phyloP scores from a whole-genome alignment of 2,113 vertebrate species.

The Speoplatyrhinus poulsoni region DNA sequence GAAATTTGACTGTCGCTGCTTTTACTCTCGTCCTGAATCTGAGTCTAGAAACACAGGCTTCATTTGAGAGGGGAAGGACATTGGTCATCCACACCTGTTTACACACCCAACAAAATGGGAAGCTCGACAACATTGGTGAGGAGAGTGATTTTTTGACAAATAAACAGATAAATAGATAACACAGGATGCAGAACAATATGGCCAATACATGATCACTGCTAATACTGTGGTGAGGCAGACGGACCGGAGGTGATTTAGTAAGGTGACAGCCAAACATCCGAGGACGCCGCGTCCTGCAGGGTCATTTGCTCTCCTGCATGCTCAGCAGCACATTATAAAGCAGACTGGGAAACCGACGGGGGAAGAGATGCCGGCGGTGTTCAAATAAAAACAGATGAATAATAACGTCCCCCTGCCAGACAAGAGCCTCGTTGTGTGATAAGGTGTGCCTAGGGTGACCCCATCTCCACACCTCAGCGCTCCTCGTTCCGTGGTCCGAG shows the following conservation, averaged over 20 bases:
- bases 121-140: neutral
- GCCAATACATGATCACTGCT: neutral
- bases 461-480: too few relatives aligned
- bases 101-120: constrained; percentile 6
- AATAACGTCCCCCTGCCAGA: neutral
- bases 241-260: neutral
- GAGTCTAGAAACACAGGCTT: constrained; percentile 79
- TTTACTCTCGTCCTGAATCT: constrained; percentile 77
- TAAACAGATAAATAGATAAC: too few relatives aligned
- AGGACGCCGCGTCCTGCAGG: constrained; percentile 14
- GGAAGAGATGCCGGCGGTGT: neutral
- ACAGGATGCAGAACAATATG: too few relatives aligned
- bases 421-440: neutral
- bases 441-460: neutral
- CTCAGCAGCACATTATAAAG: neutral
- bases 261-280: neutral
- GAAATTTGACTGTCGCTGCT: constrained; percentile 77
- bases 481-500: neutral
- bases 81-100: neutral
- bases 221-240: neutral
- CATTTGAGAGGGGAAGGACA: constrained; percentile 47
- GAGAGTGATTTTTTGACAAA: neutral
- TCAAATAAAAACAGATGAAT: neutral
- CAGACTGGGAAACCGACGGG: constrained; percentile 1
- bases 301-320: neutral